phyloP scores from a whole-genome alignment of 2,888 invertebrate genomes.

The Caenorhabditis macrosperma region DNA sequence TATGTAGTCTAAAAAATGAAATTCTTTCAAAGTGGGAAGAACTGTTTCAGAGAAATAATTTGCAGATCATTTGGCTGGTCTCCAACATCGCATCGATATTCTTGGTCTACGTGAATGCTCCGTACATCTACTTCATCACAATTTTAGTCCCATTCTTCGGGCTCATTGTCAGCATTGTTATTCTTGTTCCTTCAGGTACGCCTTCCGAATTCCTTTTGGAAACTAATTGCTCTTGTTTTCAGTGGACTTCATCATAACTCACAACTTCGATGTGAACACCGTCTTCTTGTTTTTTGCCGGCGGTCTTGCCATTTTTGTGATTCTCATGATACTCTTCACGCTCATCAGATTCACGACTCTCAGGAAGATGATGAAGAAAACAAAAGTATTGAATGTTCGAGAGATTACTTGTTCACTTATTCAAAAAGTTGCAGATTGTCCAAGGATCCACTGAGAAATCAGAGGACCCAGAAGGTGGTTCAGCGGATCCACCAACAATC shows the following conservation, averaged over 20 bases:
- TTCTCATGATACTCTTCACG: conserved; percentile 24
- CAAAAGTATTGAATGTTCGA: conserved; percentile 24
- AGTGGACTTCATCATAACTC: conserved; percentile 30
- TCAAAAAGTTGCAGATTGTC: conserved; percentile 25
- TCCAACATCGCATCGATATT: conserved; percentile 21
- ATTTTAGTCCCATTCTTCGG: conserved; percentile 21
- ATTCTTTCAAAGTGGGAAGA: too few species aligned
- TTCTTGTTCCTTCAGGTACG: conserved; percentile 40
- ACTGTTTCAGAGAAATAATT: too few species aligned
- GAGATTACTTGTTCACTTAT: neutral
- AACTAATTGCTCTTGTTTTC: neutral
- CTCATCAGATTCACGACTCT: conserved; percentile 15
- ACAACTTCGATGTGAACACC: conserved; percentile 18
- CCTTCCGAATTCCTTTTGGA: neutral
- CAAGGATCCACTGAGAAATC: conserved; percentile 42
- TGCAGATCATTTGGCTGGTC: conserved; percentile 46
- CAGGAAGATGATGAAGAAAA: conserved; percentile 42
- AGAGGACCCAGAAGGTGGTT: conserved; percentile 25
- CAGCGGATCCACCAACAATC: neutral
- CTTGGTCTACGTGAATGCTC: conserved; percentile 5
- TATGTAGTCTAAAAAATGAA: too few species aligned
- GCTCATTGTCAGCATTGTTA: conserved; percentile 16
- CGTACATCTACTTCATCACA: conserved; percentile 28
- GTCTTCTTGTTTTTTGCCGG: conserved; percentile 21
- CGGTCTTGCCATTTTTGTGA: conserved; percentile 19